A percentile compares a stretch with the other conserved stretches of the same genome.
Conservation (phyloP, 2,113 vertebrate genomes). For the Ivindomyrus marchei region DNA sequence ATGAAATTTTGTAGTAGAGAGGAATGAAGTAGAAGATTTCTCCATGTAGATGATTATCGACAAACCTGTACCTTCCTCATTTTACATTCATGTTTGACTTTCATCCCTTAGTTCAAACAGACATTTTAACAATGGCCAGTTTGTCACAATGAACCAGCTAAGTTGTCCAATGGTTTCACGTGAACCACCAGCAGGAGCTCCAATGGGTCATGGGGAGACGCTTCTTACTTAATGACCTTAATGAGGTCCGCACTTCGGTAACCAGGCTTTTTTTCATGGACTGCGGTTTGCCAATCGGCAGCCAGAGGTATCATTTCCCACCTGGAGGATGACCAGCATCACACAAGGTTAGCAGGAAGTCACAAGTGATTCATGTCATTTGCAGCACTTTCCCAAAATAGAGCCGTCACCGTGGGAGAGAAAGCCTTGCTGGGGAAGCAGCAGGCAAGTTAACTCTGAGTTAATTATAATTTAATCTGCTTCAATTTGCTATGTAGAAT, state of each 20-base stretch:
- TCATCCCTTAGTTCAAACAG: not conserved
- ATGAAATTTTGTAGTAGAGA: no score
- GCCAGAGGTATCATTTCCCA: not conserved
- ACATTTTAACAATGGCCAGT: not conserved
- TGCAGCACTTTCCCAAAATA: not conserved
- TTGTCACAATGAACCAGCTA: not conserved
- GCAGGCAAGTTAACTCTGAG: not conserved
- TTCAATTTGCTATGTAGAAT: not conserved
- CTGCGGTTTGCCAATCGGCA: not conserved
- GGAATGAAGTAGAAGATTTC: not conserved
- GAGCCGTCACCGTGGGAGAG: not conserved
- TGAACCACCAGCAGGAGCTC: not conserved
- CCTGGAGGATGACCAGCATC: not conserved
- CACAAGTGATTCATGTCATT: not conserved
- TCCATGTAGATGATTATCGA: not conserved
- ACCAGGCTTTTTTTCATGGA: not conserved
- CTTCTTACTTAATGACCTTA: not conserved
- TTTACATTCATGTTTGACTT: not conserved
- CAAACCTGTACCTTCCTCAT: not conserved
- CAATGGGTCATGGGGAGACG: not conserved
- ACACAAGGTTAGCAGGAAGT: not conserved
- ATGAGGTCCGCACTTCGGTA: not conserved
- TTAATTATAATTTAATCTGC: not conserved
- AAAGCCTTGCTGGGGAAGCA: not conserved
- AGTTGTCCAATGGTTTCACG: not conserved